Base-by-base conservation (phyloP, 2,113 vertebrate species). In the Psilopsiagon aurifrons region DNA sequence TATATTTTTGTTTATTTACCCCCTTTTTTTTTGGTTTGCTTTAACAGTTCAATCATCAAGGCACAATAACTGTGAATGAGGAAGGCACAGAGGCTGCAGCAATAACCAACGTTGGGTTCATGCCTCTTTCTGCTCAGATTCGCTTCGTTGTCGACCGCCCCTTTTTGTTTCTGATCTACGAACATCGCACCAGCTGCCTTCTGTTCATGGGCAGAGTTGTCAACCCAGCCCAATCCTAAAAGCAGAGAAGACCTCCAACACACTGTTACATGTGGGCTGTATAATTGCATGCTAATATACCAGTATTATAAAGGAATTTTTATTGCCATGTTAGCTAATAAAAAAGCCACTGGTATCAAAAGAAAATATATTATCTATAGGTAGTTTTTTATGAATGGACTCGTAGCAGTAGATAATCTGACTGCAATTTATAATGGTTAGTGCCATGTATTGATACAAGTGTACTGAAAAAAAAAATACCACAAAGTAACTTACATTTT, bases 1-100 rank as follows among this genome's bases (percentile, higher is more conserved):
- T 83, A 66, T 46, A 68, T 37, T 57, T 57, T 55, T 47, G 37
- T 82, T 83, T 66, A 22, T 83, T 78, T 35, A 46, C 51, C 83
- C 55, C 55, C 19, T 15, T 16, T 59, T n/a, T 68, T 41, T 39
- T 68, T n/a, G 49, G 31, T 85, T 94, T 82, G 27, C 51, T 63
- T 74, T n/a, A 75, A 86, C 97, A 99, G 99, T 98, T 99, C 95
- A 98, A 98, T 33, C 99, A 99, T 90, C 99, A 99, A 97, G 98
- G 99, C 78, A 99, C 98, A 39, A 99, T 99, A 96, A 99, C 98
- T 6, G 99, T 99, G 96, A 99, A 99, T 0, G 99, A 99, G 90
- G 99, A 99, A 88, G 99, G 99, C 43, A 99, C 99, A 0, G 98
- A 99, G 81, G 99, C 99, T 6, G 99, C 98, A 5, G 95, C 99